Conservation (phyloP, 2,888 invertebrate species). For the Leptinotarsa tumamoca region DNA sequence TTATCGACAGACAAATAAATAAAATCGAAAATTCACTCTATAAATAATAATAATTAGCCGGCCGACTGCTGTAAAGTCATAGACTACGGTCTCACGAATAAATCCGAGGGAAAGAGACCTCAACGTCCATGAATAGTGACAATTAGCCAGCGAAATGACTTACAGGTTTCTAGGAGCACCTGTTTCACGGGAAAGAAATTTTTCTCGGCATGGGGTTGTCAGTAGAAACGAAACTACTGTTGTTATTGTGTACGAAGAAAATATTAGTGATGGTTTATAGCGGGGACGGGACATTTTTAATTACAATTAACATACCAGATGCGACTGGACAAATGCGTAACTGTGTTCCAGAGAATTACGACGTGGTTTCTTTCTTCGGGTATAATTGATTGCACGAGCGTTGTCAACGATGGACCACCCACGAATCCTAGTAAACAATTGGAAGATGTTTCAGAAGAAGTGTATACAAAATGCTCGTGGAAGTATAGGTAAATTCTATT, state of each 20-base stretch:
- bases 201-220: conserved; percentile 36
- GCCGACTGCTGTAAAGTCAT: conserved; percentile 1
- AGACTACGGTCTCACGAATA: conserved; percentile 10
- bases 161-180: conserved; percentile 32
- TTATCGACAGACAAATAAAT: conserved; percentile 18
- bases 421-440: not conserved
- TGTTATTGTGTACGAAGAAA: conserved; percentile 14
- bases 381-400: conserved; percentile 7
- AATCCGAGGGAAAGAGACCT: conserved; percentile 1
- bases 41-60: conserved; percentile 15
- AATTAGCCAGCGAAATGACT: conserved; percentile 18
- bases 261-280: conserved; percentile 17
- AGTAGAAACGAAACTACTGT: conserved; percentile 20
- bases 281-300: conserved; percentile 18
- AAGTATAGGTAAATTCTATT: too few species aligned
- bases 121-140: not conserved
- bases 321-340: conserved; percentile 6
- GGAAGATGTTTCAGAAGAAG: not conserved
- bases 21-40: conserved; percentile 10
- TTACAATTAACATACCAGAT: conserved; percentile 20
- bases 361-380: conserved; percentile 17
- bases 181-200: conserved; percentile 38
- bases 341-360: conserved; percentile 9
- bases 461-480: too few species aligned
- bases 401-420: conserved; percentile 17